These are phyloP conservation scores for Pomatostomus ruficeps DNA, from an alignment of 2,113 vertebrate genomes.

Conservation along the genomic window DNA sequence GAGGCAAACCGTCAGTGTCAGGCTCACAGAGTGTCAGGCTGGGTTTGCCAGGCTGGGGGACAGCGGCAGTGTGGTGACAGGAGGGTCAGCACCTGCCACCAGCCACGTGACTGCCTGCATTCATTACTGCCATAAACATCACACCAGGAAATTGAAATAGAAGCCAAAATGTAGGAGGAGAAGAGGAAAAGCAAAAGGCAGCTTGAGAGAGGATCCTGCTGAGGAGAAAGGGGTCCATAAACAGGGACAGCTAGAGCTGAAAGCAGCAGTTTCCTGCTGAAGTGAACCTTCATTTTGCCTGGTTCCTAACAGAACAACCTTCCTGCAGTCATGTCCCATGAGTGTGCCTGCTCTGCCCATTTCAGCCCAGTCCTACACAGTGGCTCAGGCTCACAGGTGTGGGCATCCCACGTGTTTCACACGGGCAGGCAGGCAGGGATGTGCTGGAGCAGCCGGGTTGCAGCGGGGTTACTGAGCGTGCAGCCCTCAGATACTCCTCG, in stretches of 20 bases:
- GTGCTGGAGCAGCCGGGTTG: not conserved
- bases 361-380: not conserved
- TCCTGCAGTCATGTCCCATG: accelerated
- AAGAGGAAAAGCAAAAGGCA: not conserved
- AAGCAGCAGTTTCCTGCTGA: not conserved
- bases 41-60: not conserved
- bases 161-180: not conserved
- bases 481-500: not conserved
- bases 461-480: not conserved
- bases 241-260: not conserved
- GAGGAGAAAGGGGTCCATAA: not conserved
- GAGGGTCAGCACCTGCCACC: not conserved
- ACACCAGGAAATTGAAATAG: not conserved
- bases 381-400: not conserved
- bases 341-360: not conserved
- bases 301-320: not conserved
- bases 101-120: not conserved
- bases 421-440: not conserved
- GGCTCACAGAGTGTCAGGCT: not conserved
- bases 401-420: accelerated
- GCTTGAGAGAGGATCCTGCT: not conserved
- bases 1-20: not conserved
- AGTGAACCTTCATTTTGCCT: not conserved
- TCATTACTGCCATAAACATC: not conserved
- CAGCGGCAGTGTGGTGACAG: not conserved